Conservation (phyloP, 2,797 vertebrate genomes). For the Myripristis murdjan region DNA sequence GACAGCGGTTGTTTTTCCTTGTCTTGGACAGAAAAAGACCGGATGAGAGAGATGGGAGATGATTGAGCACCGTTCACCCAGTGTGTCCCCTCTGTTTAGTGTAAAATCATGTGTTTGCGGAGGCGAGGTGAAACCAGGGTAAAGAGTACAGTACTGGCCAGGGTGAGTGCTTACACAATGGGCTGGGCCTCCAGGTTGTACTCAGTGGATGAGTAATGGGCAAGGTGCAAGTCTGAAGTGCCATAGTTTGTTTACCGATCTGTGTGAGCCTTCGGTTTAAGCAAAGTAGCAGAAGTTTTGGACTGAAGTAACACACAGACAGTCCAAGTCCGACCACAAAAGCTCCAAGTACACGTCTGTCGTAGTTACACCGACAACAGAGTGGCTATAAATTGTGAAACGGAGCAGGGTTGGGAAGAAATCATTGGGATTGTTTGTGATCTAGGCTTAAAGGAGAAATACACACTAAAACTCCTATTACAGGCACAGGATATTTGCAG, state of each 20-base stretch:
- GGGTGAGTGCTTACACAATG: constrained; percentile 8
- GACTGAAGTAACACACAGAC: constrained; percentile 2
- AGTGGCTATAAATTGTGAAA: too few relatives aligned
- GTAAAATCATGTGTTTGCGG: constrained; percentile 34
- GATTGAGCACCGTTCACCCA: constrained; percentile 28
- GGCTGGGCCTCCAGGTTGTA: constrained; percentile 4
- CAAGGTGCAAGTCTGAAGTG: neutral
- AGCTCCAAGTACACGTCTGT: too few relatives aligned
- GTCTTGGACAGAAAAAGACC: neutral
- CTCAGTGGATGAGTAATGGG: constrained; percentile 6
- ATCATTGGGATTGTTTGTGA: too few relatives aligned
- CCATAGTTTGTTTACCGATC: neutral
- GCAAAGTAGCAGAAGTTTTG: neutral
- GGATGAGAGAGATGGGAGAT: constrained; percentile 12
- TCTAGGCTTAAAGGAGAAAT: too few relatives aligned
- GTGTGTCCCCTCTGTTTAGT: neutral
- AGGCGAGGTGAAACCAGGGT: constrained; percentile 27
- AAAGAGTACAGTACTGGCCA: constrained; percentile 13
- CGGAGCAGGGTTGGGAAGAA: too few relatives aligned
- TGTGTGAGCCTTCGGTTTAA: neutral
- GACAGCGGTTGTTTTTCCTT: constrained; percentile 56
- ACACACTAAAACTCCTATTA: too few relatives aligned
- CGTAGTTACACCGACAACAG: too few relatives aligned
- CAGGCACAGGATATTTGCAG: too few relatives aligned
- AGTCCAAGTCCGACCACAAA: too few relatives aligned